Base-by-base conservation (phyloP, 2,113 vertebrate species). In the Siphamia tubifer region DNA sequence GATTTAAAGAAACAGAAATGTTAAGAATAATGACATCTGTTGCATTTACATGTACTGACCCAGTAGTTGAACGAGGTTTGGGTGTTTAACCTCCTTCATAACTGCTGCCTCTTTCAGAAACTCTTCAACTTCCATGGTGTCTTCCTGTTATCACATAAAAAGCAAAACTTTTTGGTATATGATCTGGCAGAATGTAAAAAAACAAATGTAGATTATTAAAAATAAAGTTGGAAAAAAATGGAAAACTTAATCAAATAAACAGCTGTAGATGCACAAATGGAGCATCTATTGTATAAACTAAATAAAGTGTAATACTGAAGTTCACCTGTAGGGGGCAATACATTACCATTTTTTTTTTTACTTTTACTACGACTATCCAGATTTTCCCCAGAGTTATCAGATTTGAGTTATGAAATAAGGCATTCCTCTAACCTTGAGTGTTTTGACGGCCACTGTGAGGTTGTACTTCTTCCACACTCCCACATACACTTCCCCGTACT, bases 11-110 rank as follows among this genome's bases (percentile, higher is more conserved):
- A 15, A 3, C 31, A 25, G 2, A 5, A n/a, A 36, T 25, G 3
- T 13, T 17, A 23, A 31, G 4, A 23, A 17, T 13, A 6, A 21
- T 12, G 17, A 15, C 5, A 15, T 52, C 8, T 36, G 2, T 15
- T 3, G 1, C 23, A 8, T 27, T 42, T 2, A 32, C 13, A 1
- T 57, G 43, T 49, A 86, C 91, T 87, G 25, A 93, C 93, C 92
- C 2, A 94, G 85, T 12, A 99, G 90, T 61, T 99, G 98, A 52
- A 99, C 98, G 12, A 99, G 90, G 75, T 99, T 99, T 35, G 98
- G 98, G 39, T 99, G 98, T 87, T 99, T 99, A 64, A 99, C 98
- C 85, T 99, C 98, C 76, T 99, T 99, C 98, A 99, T 99, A 42
- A 99, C 98, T 20, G 96, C 94, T 34, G 98, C 98, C 89, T 99